phyloP scores from a whole-genome alignment of 2,797 vertebrate genomes.

The Schizopygopsis malacanthus region DNA sequence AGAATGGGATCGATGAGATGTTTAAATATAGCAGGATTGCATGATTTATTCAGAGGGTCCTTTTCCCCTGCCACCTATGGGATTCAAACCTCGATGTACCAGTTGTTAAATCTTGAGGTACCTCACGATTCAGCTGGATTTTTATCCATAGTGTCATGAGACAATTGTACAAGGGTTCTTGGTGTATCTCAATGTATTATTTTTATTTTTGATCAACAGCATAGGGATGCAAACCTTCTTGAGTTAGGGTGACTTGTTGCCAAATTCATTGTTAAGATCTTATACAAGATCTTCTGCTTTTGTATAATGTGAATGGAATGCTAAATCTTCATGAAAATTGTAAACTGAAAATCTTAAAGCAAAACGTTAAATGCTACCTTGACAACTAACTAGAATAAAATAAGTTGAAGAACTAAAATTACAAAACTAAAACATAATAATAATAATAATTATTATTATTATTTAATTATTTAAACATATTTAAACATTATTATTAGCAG shows the following conservation, averaged over 20 bases:
- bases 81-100: slow-evolving; percentile 38
- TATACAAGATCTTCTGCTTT: background rate
- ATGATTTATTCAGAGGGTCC: slow-evolving; percentile 65
- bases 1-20: slow-evolving; percentile 59
- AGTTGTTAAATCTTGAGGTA: background rate
- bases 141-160: background rate
- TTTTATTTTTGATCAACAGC: background rate
- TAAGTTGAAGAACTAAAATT: background rate
- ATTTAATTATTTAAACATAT: no score
- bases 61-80: slow-evolving; percentile 49
- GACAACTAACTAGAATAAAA: background rate
- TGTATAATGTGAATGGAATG: background rate
- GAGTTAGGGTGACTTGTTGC: background rate
- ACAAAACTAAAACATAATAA: background rate
- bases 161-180: background rate
- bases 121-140: background rate
- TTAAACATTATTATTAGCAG: no score
- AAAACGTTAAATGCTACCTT: background rate
- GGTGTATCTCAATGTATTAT: background rate
- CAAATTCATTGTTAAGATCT: background rate
- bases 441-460: no score
- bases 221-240: background rate
- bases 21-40: slow-evolving; percentile 66
- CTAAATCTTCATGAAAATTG: background rate
- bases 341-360: background rate